Evolutionary conservation across 2,113 vertebrate genomes (phyloP), one percentile per base, ranked within the genome.

Genomic region (Dermatemys mawii): DNA sequence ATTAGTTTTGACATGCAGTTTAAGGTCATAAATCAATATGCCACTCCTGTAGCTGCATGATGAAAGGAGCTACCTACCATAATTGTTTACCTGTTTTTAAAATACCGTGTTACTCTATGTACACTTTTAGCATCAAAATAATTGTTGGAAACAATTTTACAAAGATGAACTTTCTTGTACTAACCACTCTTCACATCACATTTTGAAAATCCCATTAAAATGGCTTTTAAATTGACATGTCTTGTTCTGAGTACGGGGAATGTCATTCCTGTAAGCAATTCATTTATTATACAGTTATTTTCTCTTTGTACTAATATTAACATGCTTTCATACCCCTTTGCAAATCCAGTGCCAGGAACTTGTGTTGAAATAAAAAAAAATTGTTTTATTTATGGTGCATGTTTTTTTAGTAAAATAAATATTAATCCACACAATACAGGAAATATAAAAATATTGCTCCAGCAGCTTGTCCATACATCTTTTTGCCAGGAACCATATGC

Each of bases 1-100:
- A 92, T 96, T 91, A 84, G 53, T 93, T 97, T 93, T 93, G 80
- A 86, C 55, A 27, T 70, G 10, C 48, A 84, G 38, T 81, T 78
- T 92, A 91, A 92, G 82, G 81, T 86, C 44, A 93, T n/a, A 81
- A 93, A 88, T 95, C 78, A 81, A 53, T 92, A 81, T 27, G 41
- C 41, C 49, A 95, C 32, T 92, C 38, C 48, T 70, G 70, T 35
- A 92, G 41, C 24, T 38, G 84, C 3, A 21, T 82, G 63, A 84
- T 79, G 44, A 38, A 76, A 78, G 13, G 32, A 22, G 5, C 38
- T 73, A 50, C 6, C 19, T 53, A 53, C 51, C 21, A 35, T 22
- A 38, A 5, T 2, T 57, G 55, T 57, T 35, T 35, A 41, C 7
- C 2, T 2, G 41, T 83, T 90, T 32, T 70, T 8, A 57, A 86